Evolutionary conservation across 1,140 invertebrate genomes (phyloP), one percentile per base, ranked within the genome.

Genomic region (Aphidius gifuensis): DNA sequence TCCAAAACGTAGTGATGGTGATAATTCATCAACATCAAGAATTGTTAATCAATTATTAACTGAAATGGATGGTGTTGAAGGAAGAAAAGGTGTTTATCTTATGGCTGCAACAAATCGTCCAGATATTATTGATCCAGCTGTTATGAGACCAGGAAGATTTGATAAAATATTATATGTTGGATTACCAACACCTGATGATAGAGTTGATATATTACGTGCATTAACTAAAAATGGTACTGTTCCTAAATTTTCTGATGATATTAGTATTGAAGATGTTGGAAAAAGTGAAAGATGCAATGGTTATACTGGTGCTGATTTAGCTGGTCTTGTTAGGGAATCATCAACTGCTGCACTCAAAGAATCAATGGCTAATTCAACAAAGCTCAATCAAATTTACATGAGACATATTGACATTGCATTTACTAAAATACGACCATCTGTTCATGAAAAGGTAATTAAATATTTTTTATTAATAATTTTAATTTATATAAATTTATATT

Each of bases 61-160:
- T 1, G 97, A 99, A 85, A 98, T 99, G 96, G 97, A 99, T 78
- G 97, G 97, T 6, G 85, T 99, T 11, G 92, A 96, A 77, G 86
- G 86, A 42, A 84, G 94, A 53, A 88, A 93, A 70, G 91, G 90
- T 8, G 97, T 99, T 4, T 99, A 94, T 77, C 83, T 99, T 5
- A 88, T 99, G 81, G 97, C 93, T 5, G 97, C 97, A 0, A 97
- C 93, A 40, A 99, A 99, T 84, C 84, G 96, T 69, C 94, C 95
- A 53, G 97, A 99, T 72, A 97, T 98, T 6, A 90, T 99, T 63
- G 97, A 99, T 83, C 92, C 95, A 4, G 97, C 97, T 1, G 90
- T 99, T 55, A 78, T 99, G 55, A 84, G 97, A 76, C 96, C 97
- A 0, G 97, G 97, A 11, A 85, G 97, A 70, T 83, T 99, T 48